These are phyloP conservation scores for Ageneiosus marmoratus DNA, from an alignment of 2,113 vertebrate species.

Conservation along the genomic window DNA sequence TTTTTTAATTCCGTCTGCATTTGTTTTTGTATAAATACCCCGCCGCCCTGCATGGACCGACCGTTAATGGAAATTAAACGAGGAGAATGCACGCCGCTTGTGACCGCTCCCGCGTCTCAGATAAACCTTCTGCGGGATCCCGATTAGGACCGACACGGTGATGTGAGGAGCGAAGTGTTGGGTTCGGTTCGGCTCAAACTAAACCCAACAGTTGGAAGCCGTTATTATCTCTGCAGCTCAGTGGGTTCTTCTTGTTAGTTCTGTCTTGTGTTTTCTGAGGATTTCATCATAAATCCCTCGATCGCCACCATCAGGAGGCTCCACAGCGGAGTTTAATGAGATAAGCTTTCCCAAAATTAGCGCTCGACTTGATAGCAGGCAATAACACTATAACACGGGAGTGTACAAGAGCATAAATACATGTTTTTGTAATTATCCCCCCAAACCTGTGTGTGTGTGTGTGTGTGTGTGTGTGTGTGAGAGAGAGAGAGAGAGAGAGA, in stretches of 20 bases:
- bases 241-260: constrained; percentile 22
- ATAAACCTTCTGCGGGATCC: constrained; percentile 33
- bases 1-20: neutral
- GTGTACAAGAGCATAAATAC: constrained; percentile 5
- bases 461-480: neutral
- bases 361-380: constrained; percentile 21
- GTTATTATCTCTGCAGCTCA: constrained; percentile 39
- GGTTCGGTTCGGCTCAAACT: constrained; percentile 41
- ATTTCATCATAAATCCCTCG: constrained; percentile 41
- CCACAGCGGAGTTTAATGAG: constrained; percentile 30
- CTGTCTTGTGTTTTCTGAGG: constrained; percentile 30
- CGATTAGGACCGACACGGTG: constrained; percentile 45
- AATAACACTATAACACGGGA: constrained; percentile 13
- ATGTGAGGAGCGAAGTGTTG: constrained; percentile 28
- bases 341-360: constrained; percentile 32
- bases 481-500: too few species aligned
- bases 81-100: constrained; percentile 30
- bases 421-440: neutral
- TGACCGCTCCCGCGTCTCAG: constrained; percentile 25
- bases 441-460: neutral
- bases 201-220: constrained; percentile 40
- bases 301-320: neutral
- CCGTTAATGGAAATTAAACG: constrained; percentile 48
- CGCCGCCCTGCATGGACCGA: constrained; percentile 23
- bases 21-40: constrained; percentile 38